Percentiles rank a stretch among this genome's conserved stretches.
Conservation (phyloP, 2,113 vertebrate species). For the Syrmaticus mikado region DNA sequence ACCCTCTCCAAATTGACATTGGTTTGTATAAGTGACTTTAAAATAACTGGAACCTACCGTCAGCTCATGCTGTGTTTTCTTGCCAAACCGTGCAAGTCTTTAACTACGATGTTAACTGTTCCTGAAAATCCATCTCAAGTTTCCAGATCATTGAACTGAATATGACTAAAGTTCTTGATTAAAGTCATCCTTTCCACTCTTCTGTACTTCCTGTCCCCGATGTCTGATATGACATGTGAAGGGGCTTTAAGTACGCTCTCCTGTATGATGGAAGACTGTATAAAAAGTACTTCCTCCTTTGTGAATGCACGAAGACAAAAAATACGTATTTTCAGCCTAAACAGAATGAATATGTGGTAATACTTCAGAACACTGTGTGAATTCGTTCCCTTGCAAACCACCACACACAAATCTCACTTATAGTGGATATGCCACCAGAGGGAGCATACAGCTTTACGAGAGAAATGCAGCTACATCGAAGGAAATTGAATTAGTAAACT, state of each 20-base stretch:
- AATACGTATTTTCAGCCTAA: background rate
- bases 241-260: background rate
- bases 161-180: constrained; percentile 1
- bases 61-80: constrained; percentile 21
- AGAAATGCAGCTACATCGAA: background rate
- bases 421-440: constrained; percentile 7
- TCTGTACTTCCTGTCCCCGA: background rate
- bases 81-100: constrained; percentile 19
- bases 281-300: background rate
- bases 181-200: background rate
- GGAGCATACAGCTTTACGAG: constrained; percentile 14
- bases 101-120: constrained; percentile 55
- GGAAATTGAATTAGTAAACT: background rate
- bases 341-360: background rate
- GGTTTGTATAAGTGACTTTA: background rate
- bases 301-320: background rate
- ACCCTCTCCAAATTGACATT: background rate
- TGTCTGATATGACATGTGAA: background rate
- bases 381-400: background rate
- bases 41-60: background rate
- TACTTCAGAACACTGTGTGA: background rate
- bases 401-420: background rate
- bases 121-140: constrained; percentile 42
- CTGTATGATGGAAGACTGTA: background rate
- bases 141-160: constrained; percentile 34